Evolutionary conservation across 2,888 invertebrate genomes (phyloP), one percentile per base, ranked within the genome.

Genomic region (Myathropa florea): DNA sequence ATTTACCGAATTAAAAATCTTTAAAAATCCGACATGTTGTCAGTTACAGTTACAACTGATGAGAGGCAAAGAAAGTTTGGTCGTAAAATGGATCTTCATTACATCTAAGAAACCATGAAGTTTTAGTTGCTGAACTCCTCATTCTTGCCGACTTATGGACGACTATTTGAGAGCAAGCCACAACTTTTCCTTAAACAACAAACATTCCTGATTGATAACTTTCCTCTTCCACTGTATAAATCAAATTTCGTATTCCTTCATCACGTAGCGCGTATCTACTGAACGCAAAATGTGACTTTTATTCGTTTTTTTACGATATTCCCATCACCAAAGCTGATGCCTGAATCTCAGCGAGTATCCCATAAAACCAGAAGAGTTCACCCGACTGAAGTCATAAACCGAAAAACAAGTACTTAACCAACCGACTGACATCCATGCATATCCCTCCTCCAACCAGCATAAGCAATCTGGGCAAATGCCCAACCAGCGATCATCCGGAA

Each of bases 331-430:
- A 71, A 57, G 71, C 59, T 28, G 36, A 46, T 36, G 39, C 39
- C 46, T 28, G 60, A 18, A 28, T 60, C 28, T 12, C 39, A 26
- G 60, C 60, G 46, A 60, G 60, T 60, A 60, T 18, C 36, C 24
- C 39, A 60, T 71, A 71, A 71, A 71, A 71, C 24, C 71, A 23
- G 59, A 71, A 71, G 60, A 60, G 71, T 28, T 23, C 39, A 60
- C 39, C 39, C 71, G 39, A 39, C 46, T 14, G 60, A 60, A 46
- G 60, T 71, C 59, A 21, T 46, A 71, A 60, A 70, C 36, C 28
- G 61, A 72, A 28, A 46, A 72, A 61, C 72, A 72, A 72, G 61
- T 60, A 71, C 60, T 71, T 39, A 59, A 9, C 60, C 30, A 12
- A 18, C 12, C 36, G 12, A 14, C 60, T 60, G 60, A 46, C 57